These are phyloP conservation scores for Drosophila meridiana DNA, from an alignment of 2,888 invertebrate genomes.

Conservation along the genomic window DNA sequence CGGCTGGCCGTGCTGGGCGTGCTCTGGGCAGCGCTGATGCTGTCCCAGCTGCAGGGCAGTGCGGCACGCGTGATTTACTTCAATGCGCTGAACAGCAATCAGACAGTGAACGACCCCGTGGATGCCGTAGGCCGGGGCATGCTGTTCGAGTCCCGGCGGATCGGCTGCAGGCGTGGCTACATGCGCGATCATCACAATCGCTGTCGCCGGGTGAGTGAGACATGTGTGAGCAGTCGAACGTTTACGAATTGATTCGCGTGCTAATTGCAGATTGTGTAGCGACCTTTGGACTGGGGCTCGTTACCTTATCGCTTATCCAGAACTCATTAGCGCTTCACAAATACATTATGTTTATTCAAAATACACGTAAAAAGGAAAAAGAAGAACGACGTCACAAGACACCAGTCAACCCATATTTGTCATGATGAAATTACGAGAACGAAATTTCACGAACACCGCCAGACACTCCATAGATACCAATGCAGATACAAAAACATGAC, in stretches of 20 bases:
- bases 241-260: background rate
- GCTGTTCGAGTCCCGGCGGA: constrained; percentile 55
- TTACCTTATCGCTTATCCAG: constrained; percentile 22
- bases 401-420: constrained; percentile 12
- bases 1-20: constrained; percentile 8
- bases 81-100: constrained; percentile 35
- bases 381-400: constrained; percentile 34
- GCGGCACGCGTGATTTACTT: constrained; percentile 62
- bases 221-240: background rate
- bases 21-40: constrained; percentile 5
- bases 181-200: constrained; percentile 71
- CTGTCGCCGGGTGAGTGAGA: constrained; percentile 66
- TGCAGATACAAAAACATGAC: constrained; percentile 13
- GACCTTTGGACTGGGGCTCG: constrained; percentile 28
- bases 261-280: constrained; percentile 51
- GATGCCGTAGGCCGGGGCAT: constrained; percentile 58
- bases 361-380: background rate
- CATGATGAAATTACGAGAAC: constrained; percentile 28
- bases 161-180: constrained; percentile 51
- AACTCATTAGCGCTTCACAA: constrained; percentile 24
- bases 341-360: constrained; percentile 3
- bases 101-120: constrained; percentile 17
- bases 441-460: constrained; percentile 6
- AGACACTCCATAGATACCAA: constrained; percentile 19
- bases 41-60: constrained; percentile 10